Conservation (phyloP, 2,113 vertebrate genomes). For the Tragulus kanchil region DNA sequence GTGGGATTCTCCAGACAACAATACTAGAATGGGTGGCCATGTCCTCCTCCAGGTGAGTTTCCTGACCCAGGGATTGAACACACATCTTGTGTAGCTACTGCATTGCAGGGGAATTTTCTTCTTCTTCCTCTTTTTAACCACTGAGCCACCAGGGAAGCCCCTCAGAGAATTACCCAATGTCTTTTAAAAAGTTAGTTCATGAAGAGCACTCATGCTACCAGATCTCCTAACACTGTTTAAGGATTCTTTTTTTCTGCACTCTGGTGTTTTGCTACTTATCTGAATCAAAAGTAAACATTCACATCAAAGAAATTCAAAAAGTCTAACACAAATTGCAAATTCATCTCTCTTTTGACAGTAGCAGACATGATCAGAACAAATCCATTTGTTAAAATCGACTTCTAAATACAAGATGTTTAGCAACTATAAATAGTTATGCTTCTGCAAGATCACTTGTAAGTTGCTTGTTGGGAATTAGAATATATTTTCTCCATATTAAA, state of each 20-base stretch:
- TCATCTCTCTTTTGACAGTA: neutral
- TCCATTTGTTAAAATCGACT: neutral
- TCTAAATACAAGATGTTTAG: neutral
- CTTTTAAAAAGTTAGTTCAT: neutral
- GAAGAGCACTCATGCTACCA: neutral
- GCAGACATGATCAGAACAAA: neutral
- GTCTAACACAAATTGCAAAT: neutral
- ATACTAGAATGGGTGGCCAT: too few species aligned
- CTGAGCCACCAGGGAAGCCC: too few species aligned
- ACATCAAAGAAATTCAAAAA: neutral
- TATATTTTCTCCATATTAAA: conserved; percentile 35
- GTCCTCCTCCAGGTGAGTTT: too few species aligned
- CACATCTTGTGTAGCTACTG: too few species aligned
- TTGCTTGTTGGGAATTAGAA: neutral
- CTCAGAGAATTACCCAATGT: too few species aligned
- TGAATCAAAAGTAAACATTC: neutral
- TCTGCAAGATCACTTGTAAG: neutral
- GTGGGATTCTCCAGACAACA: too few species aligned
- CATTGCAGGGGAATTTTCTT: too few species aligned
- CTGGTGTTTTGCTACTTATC: neutral
- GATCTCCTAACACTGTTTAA: neutral
- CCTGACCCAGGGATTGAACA: too few species aligned
- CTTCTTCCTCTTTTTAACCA: too few species aligned
- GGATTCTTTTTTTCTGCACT: neutral
- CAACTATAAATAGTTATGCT: neutral